These are phyloP conservation scores for Psettodes erumei DNA, from an alignment of 2,113 vertebrate genomes.

Conservation along the genomic window DNA sequence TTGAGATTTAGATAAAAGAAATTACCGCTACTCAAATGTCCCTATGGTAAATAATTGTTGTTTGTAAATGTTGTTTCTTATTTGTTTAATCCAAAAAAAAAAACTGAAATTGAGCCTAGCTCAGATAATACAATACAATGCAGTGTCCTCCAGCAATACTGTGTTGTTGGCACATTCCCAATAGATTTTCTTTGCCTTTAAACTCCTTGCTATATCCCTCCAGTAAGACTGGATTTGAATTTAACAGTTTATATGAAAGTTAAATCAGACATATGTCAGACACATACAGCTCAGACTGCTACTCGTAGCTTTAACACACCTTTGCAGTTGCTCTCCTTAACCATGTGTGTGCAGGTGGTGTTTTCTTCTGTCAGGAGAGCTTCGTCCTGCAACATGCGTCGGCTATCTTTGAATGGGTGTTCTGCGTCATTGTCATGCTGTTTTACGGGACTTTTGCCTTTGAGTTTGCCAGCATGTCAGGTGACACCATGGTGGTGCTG, in stretches of 20 bases:
- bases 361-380: conserved; percentile 92
- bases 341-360: conserved; percentile 82
- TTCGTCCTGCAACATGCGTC: conserved; percentile 89
- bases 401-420: conserved; percentile 91
- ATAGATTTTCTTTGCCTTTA: too few relatives aligned
- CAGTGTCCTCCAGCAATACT: background rate
- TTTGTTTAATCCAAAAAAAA: too few relatives aligned
- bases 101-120: too few relatives aligned
- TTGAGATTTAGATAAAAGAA: too few relatives aligned
- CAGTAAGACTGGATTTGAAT: too few relatives aligned
- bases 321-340: conserved; percentile 81
- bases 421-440: conserved; percentile 89
- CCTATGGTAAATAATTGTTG: too few relatives aligned
- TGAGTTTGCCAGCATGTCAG: conserved; percentile 88
- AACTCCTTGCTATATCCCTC: too few relatives aligned
- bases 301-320: background rate
- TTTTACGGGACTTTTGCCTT: conserved; percentile 92
- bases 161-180: too few relatives aligned
- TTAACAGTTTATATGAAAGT: too few relatives aligned
- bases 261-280: background rate
- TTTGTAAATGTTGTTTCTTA: too few relatives aligned
- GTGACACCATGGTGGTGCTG: conserved; percentile 88
- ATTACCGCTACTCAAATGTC: too few relatives aligned
- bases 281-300: background rate
- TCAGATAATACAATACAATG: background rate